These are phyloP conservation scores for Cyanocitta stelleri DNA, from an alignment of 2,113 vertebrate species.

Conservation along the genomic window DNA sequence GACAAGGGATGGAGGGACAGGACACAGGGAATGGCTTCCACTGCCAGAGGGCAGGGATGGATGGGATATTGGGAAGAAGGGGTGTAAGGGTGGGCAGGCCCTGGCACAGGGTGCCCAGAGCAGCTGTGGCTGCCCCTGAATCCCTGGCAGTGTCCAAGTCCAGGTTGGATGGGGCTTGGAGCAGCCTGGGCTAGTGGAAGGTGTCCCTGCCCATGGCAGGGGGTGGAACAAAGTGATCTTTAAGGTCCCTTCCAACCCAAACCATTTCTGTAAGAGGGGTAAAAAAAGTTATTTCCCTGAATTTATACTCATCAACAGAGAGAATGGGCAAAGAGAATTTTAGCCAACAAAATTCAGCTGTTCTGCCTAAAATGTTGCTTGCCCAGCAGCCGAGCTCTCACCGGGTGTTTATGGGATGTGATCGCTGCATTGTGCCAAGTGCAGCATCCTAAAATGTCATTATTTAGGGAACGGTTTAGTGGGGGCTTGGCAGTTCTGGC, in stretches of 20 bases:
- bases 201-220: neutral
- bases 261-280: neutral
- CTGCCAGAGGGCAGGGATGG: accelerated
- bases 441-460: neutral
- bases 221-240: neutral
- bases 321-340: neutral
- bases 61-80: neutral
- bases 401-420: neutral
- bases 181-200: accelerated
- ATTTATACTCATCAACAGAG: neutral
- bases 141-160: neutral
- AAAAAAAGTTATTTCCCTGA: neutral
- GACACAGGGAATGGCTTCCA: neutral
- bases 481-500: neutral
- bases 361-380: neutral
- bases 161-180: accelerated
- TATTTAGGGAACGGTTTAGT: neutral
- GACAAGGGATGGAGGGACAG: neutral
- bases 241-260: neutral
- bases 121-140: neutral
- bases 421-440: neutral
- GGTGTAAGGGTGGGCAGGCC: neutral
- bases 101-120: neutral
- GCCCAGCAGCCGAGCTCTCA: neutral
- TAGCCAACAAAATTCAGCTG: neutral